phyloP scores from a whole-genome alignment of 2,797 vertebrate genomes.

The Rhinogobio ventralis region DNA sequence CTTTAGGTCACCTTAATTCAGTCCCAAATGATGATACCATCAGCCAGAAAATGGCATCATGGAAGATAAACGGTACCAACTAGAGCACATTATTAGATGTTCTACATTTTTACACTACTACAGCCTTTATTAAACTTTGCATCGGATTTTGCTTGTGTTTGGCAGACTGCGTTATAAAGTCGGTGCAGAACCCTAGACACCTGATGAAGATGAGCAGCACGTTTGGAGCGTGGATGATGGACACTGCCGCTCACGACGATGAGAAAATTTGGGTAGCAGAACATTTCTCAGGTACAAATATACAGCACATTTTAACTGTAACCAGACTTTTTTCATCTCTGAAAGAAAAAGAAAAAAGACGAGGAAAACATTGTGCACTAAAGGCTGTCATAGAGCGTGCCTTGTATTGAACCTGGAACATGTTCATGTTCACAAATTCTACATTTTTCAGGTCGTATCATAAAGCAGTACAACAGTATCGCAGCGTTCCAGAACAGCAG shows the following conservation, averaged over 20 bases:
- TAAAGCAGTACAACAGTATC: conserved; percentile 87
- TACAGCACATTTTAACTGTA: background rate
- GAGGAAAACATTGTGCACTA: background rate
- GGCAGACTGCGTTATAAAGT: conserved; percentile 85
- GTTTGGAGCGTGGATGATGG: conserved; percentile 93
- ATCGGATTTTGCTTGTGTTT: conserved; percentile 40
- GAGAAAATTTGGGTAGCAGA: conserved; percentile 92
- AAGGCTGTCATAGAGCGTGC: background rate
- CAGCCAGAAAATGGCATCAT: conserved; percentile 77
- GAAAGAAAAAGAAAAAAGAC: background rate
- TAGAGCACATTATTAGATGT: background rate
- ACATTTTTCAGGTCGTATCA: conserved; percentile 77
- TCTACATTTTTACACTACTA: background rate
- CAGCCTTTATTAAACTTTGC: background rate
- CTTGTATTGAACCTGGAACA: background rate
- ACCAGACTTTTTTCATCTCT: background rate
- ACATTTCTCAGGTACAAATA: conserved; percentile 89
- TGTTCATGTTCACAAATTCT: background rate
- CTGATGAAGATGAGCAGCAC: conserved; percentile 85
- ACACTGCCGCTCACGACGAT: conserved; percentile 80
- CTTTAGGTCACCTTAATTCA: conserved; percentile 70
- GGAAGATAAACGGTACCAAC: conserved; percentile 35
- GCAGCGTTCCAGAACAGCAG: conserved; percentile 83
- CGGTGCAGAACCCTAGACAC: conserved; percentile 85
- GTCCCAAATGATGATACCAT: conserved; percentile 84